Percentiles rank a stretch among this genome's conserved stretches.
Conservation (phyloP, 2,888 invertebrate genomes). For the Ornithoptera priamus region DNA sequence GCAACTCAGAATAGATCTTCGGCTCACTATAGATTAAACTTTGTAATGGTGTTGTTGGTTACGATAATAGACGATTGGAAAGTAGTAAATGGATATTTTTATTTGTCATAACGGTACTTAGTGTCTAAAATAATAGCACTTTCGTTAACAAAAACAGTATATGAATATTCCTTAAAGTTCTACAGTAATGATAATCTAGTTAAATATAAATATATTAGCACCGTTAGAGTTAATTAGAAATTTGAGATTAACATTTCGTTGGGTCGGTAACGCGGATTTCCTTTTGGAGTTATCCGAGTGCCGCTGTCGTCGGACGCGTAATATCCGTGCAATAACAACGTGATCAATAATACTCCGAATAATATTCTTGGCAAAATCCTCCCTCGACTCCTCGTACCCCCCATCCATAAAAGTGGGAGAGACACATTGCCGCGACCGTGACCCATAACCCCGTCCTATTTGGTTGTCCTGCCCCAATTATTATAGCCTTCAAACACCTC, state of each 20-base stretch:
- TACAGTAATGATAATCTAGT: not conserved
- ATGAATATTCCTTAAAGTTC: not conserved
- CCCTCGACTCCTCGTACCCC: conserved; percentile 16
- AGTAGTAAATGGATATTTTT: not conserved
- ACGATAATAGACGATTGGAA: too few relatives aligned
- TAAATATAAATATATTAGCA: not conserved
- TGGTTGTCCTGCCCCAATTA: conserved; percentile 67
- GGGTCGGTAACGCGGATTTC: conserved; percentile 2
- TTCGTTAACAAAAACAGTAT: not conserved
- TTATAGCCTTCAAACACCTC: conserved; percentile 56
- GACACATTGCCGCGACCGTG: conserved; percentile 52
- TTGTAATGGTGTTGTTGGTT: too few relatives aligned
- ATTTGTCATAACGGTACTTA: not conserved
- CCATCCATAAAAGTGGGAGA: conserved; percentile 25
- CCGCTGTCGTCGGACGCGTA: conserved; percentile 7
- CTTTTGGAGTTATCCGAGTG: not conserved
- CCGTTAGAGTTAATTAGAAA: conserved; percentile 16
- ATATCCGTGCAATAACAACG: conserved; percentile 28
- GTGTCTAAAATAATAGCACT: not conserved
- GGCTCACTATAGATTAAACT: too few relatives aligned
- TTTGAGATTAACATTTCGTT: conserved; percentile 8
- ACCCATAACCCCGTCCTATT: conserved; percentile 63
- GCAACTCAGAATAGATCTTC: too few relatives aligned
- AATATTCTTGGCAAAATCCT: conserved; percentile 32
- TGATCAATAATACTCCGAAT: conserved; percentile 33